Evolutionary conservation across 2,888 invertebrate genomes (phyloP), one percentile per base, ranked within the genome.

Genomic region (Galeopsomyia nigrocyanea): DNA sequence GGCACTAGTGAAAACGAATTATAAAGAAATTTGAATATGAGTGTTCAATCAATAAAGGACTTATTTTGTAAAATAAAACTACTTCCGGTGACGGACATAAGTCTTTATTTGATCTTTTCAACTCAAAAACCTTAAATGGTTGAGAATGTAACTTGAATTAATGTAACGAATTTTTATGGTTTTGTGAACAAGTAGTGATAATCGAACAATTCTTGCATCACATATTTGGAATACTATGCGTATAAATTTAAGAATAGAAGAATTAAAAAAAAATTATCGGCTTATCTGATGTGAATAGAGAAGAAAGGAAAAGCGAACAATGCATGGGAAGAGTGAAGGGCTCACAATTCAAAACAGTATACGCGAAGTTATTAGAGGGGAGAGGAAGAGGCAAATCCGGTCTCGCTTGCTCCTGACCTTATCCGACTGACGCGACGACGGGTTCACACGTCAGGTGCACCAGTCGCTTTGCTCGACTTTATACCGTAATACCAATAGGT

Each of bases 381-480:
- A 61, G 56, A 53, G 21, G 60, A 63, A 68, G 64, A 60, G 21
- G 22, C 49, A 19, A 67, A 67, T 67, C 63, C 66, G 69, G 57
- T 68, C 64, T 65, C 19, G 22, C 17, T 56, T 47, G 67, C n/a
- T 31, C 47, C 66, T 73, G 63, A 73, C 73, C 73, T 66, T 70
- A 68, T 61, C 68, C 57, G 69, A 10, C n/a, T 31, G 39, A 19
- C 53, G 53, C 67, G 68, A 46, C 53, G 68, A 31, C 10, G 62
- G 31, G 63, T 74, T 74, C 67, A 68, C 55, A 21, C 64, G 47
- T 68, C 74, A 71, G 64, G 71, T 74, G 74, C 50, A 66, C 14
- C 55, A 55, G 47, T 53, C 51, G 66, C 50, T 22, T 47, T 16
- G 61, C 64, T 71, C 57, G 49, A 50, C 7, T 55, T 63, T 53